Evolutionary conservation across 1,140 invertebrate genomes (phyloP), one percentile per base, ranked within the genome.

Genomic region (Bilobella aurantiaca): DNA sequence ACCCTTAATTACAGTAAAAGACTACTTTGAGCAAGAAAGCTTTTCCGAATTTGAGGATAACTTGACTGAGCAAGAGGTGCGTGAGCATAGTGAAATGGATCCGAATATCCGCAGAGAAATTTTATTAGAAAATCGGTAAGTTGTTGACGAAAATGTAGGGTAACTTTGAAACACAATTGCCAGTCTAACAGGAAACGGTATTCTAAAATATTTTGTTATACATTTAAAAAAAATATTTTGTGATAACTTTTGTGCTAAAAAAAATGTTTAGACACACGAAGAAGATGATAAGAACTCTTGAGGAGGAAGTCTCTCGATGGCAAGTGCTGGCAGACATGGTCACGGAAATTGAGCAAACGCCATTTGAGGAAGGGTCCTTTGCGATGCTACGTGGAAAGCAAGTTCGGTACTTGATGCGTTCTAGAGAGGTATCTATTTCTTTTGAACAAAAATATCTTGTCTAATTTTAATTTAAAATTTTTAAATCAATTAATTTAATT

Each of bases 331-430:
- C 96, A 14, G 93, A 96, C 74, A 89, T 87, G 67, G 88, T 93
- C 1, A 87, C 87, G 34, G 91, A 90, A 2, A 82, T 74, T 21
- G 66, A 69, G 16, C 63, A 76, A 23, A 76, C 77, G 27, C 79
- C 81, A 68, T 80, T 81, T 76, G 94, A 97, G 76, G 89, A 87
- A 76, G 90, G 95, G 77, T 96, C 93, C 0, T 81, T 96, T 49
- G 95, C 93, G 0, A 89, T 97, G 58, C 80, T 98, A n/a, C 80
- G 91, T 37, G 96, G 96, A 5, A 82, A 93, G 67, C 83, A 93
- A 68, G 93, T 98, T 5, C 82, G 93, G 42, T 98, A 96, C 79
- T 82, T 96, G 23, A 97, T 97, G 91, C 81, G 92, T 65, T 95
- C 91, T n/a, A 83, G 87, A 77, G 92, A 97, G 82, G 89, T 91